Evolutionary conservation across 2,888 invertebrate species (phyloP).

Genomic region (Ischnus inquisitorius): DNA sequence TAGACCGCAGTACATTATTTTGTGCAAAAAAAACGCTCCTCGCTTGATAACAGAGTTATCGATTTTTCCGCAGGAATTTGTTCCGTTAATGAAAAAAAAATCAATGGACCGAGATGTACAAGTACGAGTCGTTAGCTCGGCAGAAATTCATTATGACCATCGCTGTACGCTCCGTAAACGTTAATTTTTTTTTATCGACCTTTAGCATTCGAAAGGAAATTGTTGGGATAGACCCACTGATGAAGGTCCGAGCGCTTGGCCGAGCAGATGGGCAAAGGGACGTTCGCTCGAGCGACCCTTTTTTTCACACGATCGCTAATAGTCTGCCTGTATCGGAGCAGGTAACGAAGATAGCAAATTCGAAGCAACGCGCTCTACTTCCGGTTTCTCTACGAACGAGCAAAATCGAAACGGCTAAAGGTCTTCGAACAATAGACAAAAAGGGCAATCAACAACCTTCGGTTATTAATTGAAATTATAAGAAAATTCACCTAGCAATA

Average conservation of each 20-base stretch:
- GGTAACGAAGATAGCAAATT: too few relatives aligned
- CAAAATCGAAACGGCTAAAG: too few relatives aligned
- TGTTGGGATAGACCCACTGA: neutral
- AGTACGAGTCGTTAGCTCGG: neutral
- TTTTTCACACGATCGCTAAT: slow-evolving; percentile 31
- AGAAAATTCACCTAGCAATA: too few relatives aligned
- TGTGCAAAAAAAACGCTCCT: too few relatives aligned
- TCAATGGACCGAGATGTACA: neutral
- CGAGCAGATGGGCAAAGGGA: neutral
- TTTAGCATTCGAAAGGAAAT: slow-evolving; percentile 15
- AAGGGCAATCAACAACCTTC: too few relatives aligned
- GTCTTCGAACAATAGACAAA: too few relatives aligned
- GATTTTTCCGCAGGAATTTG: neutral
- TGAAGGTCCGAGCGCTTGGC: neutral
- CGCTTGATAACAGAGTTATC: too few relatives aligned
- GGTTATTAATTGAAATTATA: too few relatives aligned
- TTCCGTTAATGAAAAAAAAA: neutral
- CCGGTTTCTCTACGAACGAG: too few relatives aligned
- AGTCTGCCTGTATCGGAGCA: slow-evolving; percentile 5
- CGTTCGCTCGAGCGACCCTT: slow-evolving; percentile 28
- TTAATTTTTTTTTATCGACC: neutral
- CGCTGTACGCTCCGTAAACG: neutral
- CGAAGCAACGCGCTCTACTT: too few relatives aligned
- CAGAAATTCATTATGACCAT: neutral
- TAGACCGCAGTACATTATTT: too few relatives aligned